Conservation (phyloP, 2,888 invertebrate species). For the Peribatodes rhomboidaria region DNA sequence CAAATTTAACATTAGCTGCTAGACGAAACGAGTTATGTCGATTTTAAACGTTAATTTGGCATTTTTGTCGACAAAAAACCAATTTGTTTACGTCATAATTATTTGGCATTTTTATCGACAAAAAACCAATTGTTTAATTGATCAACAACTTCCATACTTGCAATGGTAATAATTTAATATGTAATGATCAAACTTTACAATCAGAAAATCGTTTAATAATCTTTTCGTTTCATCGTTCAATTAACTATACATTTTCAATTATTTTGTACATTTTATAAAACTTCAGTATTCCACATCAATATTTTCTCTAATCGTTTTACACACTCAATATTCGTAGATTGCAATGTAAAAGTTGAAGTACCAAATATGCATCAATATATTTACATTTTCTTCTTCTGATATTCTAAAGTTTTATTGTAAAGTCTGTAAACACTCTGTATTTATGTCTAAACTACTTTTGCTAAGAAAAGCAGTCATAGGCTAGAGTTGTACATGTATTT, state of each 20-base stretch:
- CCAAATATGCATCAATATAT: constrained; percentile 48
- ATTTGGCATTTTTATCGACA: too few species aligned
- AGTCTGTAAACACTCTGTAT: constrained; percentile 36
- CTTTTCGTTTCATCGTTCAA: too few species aligned
- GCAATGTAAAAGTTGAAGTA: constrained; percentile 41
- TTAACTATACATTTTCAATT: background rate
- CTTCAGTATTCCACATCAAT: background rate
- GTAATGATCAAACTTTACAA: background rate
- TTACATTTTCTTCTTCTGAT: constrained; percentile 19
- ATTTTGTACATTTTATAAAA: constrained; percentile 16
- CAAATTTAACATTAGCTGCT: too few species aligned
- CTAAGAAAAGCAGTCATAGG: constrained; percentile 67
- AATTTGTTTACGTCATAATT: too few species aligned
- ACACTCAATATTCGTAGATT: constrained; percentile 7
- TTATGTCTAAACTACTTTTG: constrained; percentile 47
- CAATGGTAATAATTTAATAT: too few species aligned
- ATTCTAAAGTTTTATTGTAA: constrained; percentile 17
- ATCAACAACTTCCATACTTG: too few species aligned
- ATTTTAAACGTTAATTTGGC: too few species aligned
- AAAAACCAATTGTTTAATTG: too few species aligned
- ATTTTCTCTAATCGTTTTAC: constrained; percentile 5
- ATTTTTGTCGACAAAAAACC: too few species aligned
- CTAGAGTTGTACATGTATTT: constrained; percentile 65
- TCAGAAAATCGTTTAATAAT: background rate
- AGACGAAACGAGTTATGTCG: too few species aligned